A percentile compares a stretch with the other conserved stretches of the same genome.
Conservation (phyloP, 2,797 vertebrate genomes). For the Argyrosomus regius region DNA sequence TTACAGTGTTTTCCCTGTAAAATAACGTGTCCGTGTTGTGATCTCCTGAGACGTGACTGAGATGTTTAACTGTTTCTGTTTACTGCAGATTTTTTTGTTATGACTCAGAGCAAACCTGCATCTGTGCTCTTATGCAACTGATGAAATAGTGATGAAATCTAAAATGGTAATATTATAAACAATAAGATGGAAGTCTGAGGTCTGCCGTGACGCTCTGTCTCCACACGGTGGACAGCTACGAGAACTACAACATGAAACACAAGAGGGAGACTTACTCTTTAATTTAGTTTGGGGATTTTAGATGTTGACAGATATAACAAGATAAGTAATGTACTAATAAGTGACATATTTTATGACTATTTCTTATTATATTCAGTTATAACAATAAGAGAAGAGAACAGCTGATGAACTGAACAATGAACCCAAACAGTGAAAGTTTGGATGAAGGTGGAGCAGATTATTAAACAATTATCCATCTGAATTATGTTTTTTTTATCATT, state of each 20-base stretch:
- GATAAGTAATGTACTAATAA: too few species aligned
- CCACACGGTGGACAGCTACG: conserved; percentile 48
- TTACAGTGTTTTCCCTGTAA: not conserved
- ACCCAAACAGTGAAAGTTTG: too few species aligned
- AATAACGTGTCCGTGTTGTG: not conserved
- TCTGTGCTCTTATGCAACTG: conserved; percentile 55
- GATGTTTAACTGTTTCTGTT: conserved; percentile 13
- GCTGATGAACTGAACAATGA: too few species aligned
- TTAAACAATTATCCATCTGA: too few species aligned
- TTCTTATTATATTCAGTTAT: too few species aligned
- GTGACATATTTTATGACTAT: too few species aligned
- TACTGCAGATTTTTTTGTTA: conserved; percentile 3
- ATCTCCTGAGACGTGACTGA: conserved; percentile 6
- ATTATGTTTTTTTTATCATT: too few species aligned
- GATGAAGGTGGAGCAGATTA: too few species aligned
- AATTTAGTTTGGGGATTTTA: not conserved
- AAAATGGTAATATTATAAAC: conserved; percentile 13
- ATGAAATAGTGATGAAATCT: conserved; percentile 27
- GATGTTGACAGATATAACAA: too few species aligned
- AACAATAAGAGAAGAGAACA: too few species aligned
- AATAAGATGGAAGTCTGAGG: not conserved
- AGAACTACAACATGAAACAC: not conserved
- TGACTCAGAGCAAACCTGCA: conserved; percentile 36
- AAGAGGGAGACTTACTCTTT: not conserved
- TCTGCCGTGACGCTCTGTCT: conserved; percentile 5